phyloP scores from a whole-genome alignment of 2,113 vertebrate species.

The Anarhynchus alexandrinus region DNA sequence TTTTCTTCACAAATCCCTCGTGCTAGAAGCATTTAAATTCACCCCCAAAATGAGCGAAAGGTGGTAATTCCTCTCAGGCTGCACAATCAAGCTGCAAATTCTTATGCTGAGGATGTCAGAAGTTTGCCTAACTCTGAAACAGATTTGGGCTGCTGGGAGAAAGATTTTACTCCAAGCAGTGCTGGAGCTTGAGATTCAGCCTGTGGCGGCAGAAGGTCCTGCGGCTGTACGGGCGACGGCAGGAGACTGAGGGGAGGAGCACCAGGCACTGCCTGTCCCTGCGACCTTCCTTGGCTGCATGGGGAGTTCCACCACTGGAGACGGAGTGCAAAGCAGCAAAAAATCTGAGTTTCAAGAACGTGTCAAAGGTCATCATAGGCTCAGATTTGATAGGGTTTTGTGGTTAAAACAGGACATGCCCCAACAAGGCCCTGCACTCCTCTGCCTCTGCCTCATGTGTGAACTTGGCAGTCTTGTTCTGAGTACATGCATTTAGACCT shows the following conservation, averaged over 20 bases:
- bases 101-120: not conserved
- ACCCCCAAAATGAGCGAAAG: not conserved
- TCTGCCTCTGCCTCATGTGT: not conserved
- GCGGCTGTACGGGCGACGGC: not conserved
- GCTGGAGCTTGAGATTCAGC: not conserved
- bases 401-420: not conserved
- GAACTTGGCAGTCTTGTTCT: not conserved
- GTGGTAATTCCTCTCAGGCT: not conserved
- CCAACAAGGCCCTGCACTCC: not conserved
- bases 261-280: fast-evolving
- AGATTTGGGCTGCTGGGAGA: not conserved
- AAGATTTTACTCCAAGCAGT: not conserved
- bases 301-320: not conserved
- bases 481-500: not conserved
- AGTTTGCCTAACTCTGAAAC: not conserved
- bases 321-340: not conserved
- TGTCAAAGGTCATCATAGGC: not conserved
- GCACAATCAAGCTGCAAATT: not conserved
- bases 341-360: not conserved
- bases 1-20: not conserved
- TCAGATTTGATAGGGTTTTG: not conserved
- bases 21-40: not conserved
- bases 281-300: not conserved
- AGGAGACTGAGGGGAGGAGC: too few species aligned
- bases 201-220: not conserved